Evolutionary conservation across 92 coral and sea anemone genomes (phyloP).

Genomic region (Virgularia gustaviana): DNA sequence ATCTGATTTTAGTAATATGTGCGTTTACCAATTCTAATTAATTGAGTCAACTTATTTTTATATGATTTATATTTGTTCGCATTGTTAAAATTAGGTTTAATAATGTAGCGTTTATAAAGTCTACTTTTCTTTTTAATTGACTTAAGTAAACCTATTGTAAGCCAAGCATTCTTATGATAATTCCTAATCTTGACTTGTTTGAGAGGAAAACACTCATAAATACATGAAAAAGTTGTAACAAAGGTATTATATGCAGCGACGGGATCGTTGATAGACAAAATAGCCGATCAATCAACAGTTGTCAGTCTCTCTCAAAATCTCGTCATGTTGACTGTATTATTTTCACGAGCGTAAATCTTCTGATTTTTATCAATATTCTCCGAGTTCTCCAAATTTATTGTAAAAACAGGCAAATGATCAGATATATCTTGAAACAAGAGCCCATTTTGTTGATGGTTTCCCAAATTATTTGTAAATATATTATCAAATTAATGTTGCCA

Average conservation of each 20-base stretch:
- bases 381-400: constrained; percentile 4
- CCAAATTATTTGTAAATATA: constrained; percentile 48
- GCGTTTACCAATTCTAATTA: constrained; percentile 47
- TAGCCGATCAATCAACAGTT: constrained; percentile 33
- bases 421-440: constrained; percentile 51
- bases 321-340: not conserved
- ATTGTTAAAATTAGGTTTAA: not conserved
- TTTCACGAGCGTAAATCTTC: not conserved
- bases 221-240: constrained; percentile 28
- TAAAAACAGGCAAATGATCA: constrained; percentile 59
- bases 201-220: constrained; percentile 47
- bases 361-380: not conserved
- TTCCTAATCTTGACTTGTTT: constrained; percentile 37
- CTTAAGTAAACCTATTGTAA: constrained; percentile 43
- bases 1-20: constrained; percentile 27
- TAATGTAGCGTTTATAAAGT: constrained; percentile 39
- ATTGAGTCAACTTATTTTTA: constrained; percentile 33
- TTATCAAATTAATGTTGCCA: too few relatives aligned
- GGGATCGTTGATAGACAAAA: constrained; percentile 35
- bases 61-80: constrained; percentile 17
- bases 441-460: constrained; percentile 25
- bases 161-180: constrained; percentile 30
- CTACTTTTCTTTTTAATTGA: constrained; percentile 51
- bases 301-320: constrained; percentile 1
- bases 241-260: constrained; percentile 28